Evolutionary conservation across 2,888 invertebrate species (phyloP), one percentile per base, ranked within the genome.

Genomic region (Junonia oenone): DNA sequence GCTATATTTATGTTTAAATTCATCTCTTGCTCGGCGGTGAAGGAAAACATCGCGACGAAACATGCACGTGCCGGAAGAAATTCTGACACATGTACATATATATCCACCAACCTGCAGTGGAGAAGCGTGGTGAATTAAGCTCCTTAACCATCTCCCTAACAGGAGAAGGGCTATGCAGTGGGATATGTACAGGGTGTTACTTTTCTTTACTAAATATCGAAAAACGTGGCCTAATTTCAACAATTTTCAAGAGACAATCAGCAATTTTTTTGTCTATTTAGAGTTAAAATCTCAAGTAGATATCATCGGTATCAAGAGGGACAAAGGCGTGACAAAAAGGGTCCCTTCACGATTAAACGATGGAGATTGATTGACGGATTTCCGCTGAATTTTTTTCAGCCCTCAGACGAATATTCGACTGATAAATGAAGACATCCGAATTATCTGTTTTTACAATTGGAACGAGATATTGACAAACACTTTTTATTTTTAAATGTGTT

Each of bases 311-410:
- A 29, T 17, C 15, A 29, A 26, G 27, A 45, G 29, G 52, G 52
- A 46, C 38, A 40, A 37, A 15, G 15, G 17, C 6, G 27, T 22
- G 45, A 45, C 22, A 35, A 52, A 52, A 45, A 52, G 27, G 45
- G 27, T 35, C 45, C 45, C 45, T 52, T 45, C 45, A 46, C 35
- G 52, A 52, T 38, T 52, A 37, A 46, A 45, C 45, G 52, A 52
- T 52, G 45, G 45, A 45, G 52, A 52, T 52, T 52, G 52, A 52
- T 52, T 35, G 45, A 15, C 33, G 27, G 22, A 45, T 46, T 37
- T 35, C 9, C 15, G 45, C 11, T 40, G 19, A 11, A 33, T 40
- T 40, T 19, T 33, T 50, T 51, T 51, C 38, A n/a, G n/a, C 2
- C 19, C n/a, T 51, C 14, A 22, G 6, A 19, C 43, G 11, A 27